Base-by-base conservation (phyloP, 1,140 invertebrate genomes). In the Sitobion miscanthi region DNA sequence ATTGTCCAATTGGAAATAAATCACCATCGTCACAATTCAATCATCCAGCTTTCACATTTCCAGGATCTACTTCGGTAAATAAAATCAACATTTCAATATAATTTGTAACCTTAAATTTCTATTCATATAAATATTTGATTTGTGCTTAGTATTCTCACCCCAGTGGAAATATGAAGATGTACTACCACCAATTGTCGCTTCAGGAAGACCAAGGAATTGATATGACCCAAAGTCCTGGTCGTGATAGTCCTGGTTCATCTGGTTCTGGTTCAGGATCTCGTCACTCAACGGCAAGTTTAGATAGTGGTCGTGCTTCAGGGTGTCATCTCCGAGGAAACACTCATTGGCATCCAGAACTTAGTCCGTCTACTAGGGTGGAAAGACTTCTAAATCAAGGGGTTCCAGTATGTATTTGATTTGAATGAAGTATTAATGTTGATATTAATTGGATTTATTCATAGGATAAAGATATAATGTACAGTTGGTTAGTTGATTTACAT, bases 401-500 rank as follows among this genome's bases (percentile, higher is more conserved):
- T 57, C 96, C 96, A 87, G 95, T 95, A 88, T 95, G 95, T 95
- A 25, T 54, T 54, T 57, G 8, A 57, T 54, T 57, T 86, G 9
- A 5, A 11, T 57, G 17, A 23, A 83, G 2, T 49, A 93, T 9
- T 69, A 82, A 86, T 88, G 54, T n/a, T 35, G 14, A 6, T 17
- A 35, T 69, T 25, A 21, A 94, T 82, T 91, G 93, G 69, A 93
- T 94, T 91, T 94, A 94, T 96, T 96, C 14, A n/a, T 95, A 98
- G 97, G 98, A 99, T 95, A 96, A 97, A 94, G 98, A 99, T 95
- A 98, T 99, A 94, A 97, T 99, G 94, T 97, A 98, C 94, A 97
- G 98, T 93, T 99, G 99, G 99, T 96, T 99, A 94, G 97, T 97
- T 77, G 98, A 99, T 95, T 96, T 99, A 77, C 98, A 98, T 95